Conservation (phyloP, 1,140 invertebrate genomes). For the Nephila pilipes region DNA sequence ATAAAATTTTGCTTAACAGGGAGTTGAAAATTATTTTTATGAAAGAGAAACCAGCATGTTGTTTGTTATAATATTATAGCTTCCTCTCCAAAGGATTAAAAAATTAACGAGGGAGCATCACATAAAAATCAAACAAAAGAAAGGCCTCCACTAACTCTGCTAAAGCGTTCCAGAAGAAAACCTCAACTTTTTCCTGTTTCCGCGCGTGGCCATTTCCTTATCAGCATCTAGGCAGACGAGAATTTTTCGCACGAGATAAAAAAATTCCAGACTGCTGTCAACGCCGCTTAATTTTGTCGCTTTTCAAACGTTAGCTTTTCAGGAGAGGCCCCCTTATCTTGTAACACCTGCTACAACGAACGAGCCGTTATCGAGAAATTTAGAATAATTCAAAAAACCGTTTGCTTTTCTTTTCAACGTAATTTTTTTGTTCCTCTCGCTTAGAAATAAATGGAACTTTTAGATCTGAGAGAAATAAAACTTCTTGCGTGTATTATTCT, state of each 20-base stretch:
- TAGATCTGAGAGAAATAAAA: background rate
- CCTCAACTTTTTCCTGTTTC: conserved; percentile 30
- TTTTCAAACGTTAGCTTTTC: background rate
- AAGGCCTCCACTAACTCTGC: too few species aligned
- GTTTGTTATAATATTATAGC: too few species aligned
- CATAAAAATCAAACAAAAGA: too few species aligned
- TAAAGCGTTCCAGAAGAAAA: background rate
- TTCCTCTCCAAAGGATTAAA: too few species aligned
- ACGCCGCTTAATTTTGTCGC: background rate
- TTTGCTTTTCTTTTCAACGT: background rate
- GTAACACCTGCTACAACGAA: background rate
- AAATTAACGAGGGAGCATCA: too few species aligned
- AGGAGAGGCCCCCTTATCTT: background rate
- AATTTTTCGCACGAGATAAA: conserved; percentile 50
- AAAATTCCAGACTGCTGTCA: conserved; percentile 1
- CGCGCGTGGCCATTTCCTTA: conserved; percentile 27
- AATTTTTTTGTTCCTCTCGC: background rate
- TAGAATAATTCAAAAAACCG: background rate
- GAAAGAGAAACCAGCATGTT: too few species aligned
- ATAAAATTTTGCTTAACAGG: too few species aligned
- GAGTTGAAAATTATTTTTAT: too few species aligned
- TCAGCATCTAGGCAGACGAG: conserved; percentile 38
- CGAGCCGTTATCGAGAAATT: background rate
- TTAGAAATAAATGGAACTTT: background rate
- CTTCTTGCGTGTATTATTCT: background rate